Percentiles rank a stretch among this genome's conserved stretches.
phyloP scores from a whole-genome alignment of 2,113 vertebrate genomes.

The Tamias sibiricus region DNA sequence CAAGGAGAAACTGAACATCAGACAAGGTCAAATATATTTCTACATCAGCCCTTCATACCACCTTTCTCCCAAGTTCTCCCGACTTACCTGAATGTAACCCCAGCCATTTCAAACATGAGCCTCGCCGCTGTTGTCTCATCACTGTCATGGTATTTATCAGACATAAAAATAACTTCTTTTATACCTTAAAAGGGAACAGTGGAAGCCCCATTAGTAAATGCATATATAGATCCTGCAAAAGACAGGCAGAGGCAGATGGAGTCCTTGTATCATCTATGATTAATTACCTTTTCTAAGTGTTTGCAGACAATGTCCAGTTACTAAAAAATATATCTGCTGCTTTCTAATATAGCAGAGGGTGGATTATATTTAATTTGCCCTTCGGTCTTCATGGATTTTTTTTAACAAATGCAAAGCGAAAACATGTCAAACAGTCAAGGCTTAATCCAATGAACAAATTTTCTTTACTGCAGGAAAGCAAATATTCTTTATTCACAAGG shows the following conservation, averaged over 20 bases:
- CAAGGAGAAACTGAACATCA: background rate
- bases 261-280: background rate
- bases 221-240: background rate
- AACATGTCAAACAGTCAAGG: constrained; percentile 15
- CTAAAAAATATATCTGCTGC: background rate
- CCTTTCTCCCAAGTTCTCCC: background rate
- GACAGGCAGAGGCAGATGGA: background rate
- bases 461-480: constrained; percentile 5
- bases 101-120: constrained; percentile 91
- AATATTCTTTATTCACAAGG: constrained; percentile 2
- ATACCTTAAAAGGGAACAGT: constrained; percentile 88
- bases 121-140: constrained; percentile 93
- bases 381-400: constrained; percentile 41
- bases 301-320: background rate
- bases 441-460: constrained; percentile 30
- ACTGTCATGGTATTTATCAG: constrained; percentile 95
- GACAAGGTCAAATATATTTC: background rate
- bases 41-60: background rate
- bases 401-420: constrained; percentile 50
- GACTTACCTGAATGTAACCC: constrained; percentile 90
- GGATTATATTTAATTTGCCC: constrained; percentile 10
- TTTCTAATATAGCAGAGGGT: background rate
- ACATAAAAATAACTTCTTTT: constrained; percentile 95
- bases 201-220: constrained; percentile 26
- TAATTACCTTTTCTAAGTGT: background rate